phyloP scores from a whole-genome alignment of 2,888 invertebrate species.

The Ormyrus thymus region DNA sequence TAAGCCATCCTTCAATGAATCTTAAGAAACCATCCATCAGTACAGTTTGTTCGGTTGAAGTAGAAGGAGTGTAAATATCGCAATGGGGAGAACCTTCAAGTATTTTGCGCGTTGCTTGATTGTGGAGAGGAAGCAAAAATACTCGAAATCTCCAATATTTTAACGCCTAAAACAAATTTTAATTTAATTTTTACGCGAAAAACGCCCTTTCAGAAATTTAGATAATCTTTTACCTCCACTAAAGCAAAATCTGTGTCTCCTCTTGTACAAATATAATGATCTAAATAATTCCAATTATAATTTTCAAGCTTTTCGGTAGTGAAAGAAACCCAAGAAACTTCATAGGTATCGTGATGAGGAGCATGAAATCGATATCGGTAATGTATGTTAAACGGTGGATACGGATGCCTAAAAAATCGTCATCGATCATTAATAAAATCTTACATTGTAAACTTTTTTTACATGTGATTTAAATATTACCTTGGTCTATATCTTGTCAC shows the following conservation, averaged over 20 bases:
- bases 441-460: too few relatives aligned
- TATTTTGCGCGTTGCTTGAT: conserved; percentile 86
- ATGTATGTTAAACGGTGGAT: conserved; percentile 93
- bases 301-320: conserved; percentile 95
- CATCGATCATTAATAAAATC: too few relatives aligned
- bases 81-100: conserved; percentile 84
- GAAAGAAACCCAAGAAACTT: conserved; percentile 95
- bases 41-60: conserved; percentile 77
- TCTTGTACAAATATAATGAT: conserved; percentile 96
- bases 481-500: conserved; percentile 96
- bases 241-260: conserved; percentile 94
- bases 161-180: conserved; percentile 78
- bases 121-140: conserved; percentile 88
- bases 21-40: conserved; percentile 85
- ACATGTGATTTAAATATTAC: conserved; percentile 73
- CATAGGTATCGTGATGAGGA: conserved; percentile 93
- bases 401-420: conserved; percentile 85
- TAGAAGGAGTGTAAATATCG: conserved; percentile 87
- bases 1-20: conserved; percentile 90
- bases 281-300: conserved; percentile 98
- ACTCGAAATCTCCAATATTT: conserved; percentile 96
- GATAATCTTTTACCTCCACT: conserved; percentile 80
- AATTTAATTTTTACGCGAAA: not conserved
- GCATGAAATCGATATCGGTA: conserved; percentile 95
- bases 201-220: not conserved